phyloP scores from a whole-genome alignment of 2,888 invertebrate genomes.

The Apotomis turbidana region DNA sequence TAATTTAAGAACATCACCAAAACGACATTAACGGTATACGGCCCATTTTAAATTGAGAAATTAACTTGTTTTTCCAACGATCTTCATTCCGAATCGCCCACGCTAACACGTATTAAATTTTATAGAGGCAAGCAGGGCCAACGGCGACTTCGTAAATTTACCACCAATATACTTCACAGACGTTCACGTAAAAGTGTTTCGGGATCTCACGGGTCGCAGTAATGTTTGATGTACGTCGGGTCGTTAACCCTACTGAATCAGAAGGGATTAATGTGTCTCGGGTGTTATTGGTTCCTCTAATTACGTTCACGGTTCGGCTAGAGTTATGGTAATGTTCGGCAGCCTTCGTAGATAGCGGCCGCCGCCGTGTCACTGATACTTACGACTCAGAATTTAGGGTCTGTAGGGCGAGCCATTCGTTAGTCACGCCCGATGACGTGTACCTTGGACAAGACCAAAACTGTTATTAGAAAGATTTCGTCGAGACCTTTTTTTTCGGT shows the following conservation, averaged over 20 bases:
- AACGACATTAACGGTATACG: slow-evolving; percentile 35
- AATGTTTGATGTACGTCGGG: slow-evolving; percentile 66
- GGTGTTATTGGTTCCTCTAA: slow-evolving; percentile 79
- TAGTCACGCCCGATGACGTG: slow-evolving; percentile 83
- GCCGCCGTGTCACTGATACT: slow-evolving; percentile 76
- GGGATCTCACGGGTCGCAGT: slow-evolving; percentile 60
- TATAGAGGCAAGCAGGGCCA: slow-evolving; percentile 55
- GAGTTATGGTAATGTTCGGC: slow-evolving; percentile 80
- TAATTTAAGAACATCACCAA: slow-evolving; percentile 36
- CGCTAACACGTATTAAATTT: slow-evolving; percentile 54
- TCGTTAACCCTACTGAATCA: slow-evolving; percentile 73
- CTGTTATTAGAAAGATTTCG: slow-evolving; percentile 79
- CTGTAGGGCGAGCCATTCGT: slow-evolving; percentile 84
- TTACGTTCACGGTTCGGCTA: slow-evolving; percentile 75
- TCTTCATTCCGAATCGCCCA: slow-evolving; percentile 62
- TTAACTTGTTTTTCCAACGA: slow-evolving; percentile 57
- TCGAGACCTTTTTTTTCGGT: slow-evolving; percentile 66
- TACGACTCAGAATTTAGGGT: slow-evolving; percentile 83
- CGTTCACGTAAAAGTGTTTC: slow-evolving; percentile 59
- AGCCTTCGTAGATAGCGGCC: slow-evolving; percentile 70
- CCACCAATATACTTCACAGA: slow-evolving; percentile 61
- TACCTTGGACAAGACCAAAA: slow-evolving; percentile 85
- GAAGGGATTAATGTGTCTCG: slow-evolving; percentile 77
- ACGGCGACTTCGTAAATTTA: slow-evolving; percentile 56
- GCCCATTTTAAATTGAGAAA: slow-evolving; percentile 44